Conservation (phyloP, 35 echinoderm and acorn worm genomes). For the Lytechinus pictus region DNA sequence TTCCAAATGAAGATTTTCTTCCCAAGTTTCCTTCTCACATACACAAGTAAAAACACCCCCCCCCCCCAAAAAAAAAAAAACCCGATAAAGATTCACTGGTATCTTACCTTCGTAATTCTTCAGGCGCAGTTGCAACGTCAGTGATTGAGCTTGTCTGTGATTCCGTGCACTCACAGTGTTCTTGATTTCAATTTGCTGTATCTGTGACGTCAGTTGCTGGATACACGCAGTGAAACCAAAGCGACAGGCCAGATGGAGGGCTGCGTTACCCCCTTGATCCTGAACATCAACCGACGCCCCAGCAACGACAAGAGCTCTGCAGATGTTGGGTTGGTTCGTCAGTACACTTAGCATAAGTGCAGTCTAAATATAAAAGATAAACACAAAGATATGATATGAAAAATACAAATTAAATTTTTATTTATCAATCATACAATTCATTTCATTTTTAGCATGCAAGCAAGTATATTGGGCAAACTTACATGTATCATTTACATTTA, state of each 20-base stretch:
- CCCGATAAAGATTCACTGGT: neutral
- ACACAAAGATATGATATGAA: neutral
- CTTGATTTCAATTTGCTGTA: slow-evolving; percentile 50
- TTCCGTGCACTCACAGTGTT: slow-evolving; percentile 45
- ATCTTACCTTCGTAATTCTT: slow-evolving; percentile 92
- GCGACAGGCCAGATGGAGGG: slow-evolving; percentile 80
- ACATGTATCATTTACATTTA: no score
- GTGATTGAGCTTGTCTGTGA: slow-evolving; percentile 37
- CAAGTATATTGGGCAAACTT: no score
- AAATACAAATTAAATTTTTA: no score
- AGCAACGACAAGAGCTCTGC: slow-evolving; percentile 73
- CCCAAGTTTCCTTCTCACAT: no score
- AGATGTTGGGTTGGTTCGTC: slow-evolving; percentile 65
- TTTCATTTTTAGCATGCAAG: no score
- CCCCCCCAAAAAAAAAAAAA: neutral
- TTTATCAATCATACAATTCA: no score
- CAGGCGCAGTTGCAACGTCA: slow-evolving; percentile 67
- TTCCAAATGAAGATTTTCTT: no score
- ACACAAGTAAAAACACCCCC: no score
- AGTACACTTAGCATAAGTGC: slow-evolving; percentile 72
- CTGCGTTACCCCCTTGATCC: slow-evolving; percentile 78
- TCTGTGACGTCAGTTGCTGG: slow-evolving; percentile 59
- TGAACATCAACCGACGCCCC: slow-evolving; percentile 59
- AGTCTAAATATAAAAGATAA: slow-evolving; percentile 60
- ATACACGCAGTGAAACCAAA: slow-evolving; percentile 58